Conservation (phyloP, 92 coral and sea anemone species). For the Muricea muricata region DNA sequence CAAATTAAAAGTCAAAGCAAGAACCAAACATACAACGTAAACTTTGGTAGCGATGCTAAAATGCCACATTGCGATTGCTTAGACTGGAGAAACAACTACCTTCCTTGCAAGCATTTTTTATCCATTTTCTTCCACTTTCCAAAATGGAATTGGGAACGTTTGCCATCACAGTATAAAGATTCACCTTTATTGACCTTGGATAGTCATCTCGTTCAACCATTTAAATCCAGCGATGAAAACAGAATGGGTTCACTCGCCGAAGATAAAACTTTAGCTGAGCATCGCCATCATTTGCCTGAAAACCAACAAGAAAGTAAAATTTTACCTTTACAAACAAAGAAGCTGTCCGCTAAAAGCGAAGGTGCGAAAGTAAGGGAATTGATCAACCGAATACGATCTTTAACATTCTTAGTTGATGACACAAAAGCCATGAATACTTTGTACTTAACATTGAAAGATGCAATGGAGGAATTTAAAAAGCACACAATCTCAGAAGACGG, state of each 20-base stretch:
- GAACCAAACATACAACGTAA: not conserved
- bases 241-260: not conserved
- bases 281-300: too few relatives aligned
- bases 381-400: too few relatives aligned
- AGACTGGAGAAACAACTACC: conserved; percentile 50
- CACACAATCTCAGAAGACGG: conserved; percentile 5
- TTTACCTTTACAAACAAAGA: too few relatives aligned
- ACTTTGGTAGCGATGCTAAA: conserved; percentile 37
- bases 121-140: conserved; percentile 53
- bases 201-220: not conserved
- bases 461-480: not conserved
- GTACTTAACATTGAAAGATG: not conserved
- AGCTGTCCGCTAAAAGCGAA: too few relatives aligned
- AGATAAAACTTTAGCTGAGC: too few relatives aligned
- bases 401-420: too few relatives aligned
- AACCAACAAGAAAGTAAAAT: too few relatives aligned
- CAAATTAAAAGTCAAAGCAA: conserved; percentile 14
- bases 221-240: too few relatives aligned
- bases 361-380: too few relatives aligned
- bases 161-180: conserved; percentile 32
- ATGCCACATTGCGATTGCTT: conserved; percentile 56
- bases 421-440: not conserved
- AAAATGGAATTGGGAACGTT: conserved; percentile 52
- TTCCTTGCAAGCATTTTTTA: conserved; percentile 68
- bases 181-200: conserved; percentile 57